Percentiles rank a stretch among this genome's conserved stretches.
phyloP scores from a whole-genome alignment of 2,888 invertebrate species.

The Morinoia aosen region DNA sequence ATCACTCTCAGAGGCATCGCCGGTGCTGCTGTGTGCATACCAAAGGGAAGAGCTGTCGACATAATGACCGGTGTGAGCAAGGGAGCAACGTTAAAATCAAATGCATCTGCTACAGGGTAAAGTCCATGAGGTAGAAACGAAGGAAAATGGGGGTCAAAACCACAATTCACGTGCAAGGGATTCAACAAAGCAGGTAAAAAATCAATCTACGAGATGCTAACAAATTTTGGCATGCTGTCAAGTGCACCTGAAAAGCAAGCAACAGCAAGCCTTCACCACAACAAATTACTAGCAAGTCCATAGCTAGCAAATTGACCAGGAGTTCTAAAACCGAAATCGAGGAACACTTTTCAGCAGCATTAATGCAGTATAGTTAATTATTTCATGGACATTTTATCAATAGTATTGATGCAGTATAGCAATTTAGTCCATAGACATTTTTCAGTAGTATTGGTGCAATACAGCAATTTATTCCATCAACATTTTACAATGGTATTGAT shows the following conservation, averaged over 20 bases:
- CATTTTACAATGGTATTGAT: no score
- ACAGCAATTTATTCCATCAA: no score
- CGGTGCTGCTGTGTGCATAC: constrained; percentile 30
- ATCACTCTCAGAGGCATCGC: background rate
- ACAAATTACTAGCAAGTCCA: background rate
- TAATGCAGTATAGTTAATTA: background rate
- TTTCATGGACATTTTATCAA: no score
- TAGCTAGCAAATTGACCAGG: background rate
- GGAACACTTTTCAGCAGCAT: background rate
- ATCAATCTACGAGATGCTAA: background rate
- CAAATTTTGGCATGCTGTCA: background rate
- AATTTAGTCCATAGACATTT: no score
- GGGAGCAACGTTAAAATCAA: background rate
- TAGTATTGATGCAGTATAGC: no score
- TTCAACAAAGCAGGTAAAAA: background rate
- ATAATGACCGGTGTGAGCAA: background rate
- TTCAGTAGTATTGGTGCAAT: no score
- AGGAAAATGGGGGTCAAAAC: background rate
- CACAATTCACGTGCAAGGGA: background rate
- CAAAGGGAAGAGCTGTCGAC: constrained; percentile 43
- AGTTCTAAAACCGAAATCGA: background rate
- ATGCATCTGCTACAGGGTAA: background rate
- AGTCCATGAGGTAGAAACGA: background rate
- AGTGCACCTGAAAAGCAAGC: background rate
- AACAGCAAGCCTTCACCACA: background rate